These are phyloP conservation scores for Dipodomys merriami DNA, from an alignment of 2,113 vertebrate genomes.

Conservation along the genomic window DNA sequence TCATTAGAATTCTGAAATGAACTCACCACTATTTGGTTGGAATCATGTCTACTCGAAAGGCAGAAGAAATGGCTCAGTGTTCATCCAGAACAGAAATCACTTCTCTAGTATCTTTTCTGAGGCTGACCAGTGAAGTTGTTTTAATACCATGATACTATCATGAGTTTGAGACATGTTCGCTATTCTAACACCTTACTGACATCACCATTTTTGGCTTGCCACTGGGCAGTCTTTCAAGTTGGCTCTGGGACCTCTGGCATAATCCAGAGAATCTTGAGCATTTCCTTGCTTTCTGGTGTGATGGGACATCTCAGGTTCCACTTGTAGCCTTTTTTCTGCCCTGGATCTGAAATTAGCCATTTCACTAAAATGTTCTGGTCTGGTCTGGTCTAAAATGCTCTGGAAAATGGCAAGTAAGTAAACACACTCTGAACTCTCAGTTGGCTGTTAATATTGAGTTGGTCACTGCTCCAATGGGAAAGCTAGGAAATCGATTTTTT, in stretches of 20 bases:
- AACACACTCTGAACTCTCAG: neutral
- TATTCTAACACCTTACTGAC: neutral
- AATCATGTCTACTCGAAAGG: neutral
- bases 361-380: neutral
- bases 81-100: neutral
- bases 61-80: neutral
- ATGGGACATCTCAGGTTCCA: neutral
- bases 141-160: neutral
- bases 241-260: neutral
- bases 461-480: neutral
- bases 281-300: neutral
- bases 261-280: neutral
- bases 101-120: neutral
- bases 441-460: neutral
- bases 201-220: neutral
- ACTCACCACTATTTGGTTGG: neutral
- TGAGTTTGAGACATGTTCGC: neutral
- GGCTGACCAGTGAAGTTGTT: neutral
- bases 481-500: neutral
- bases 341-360: neutral
- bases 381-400: too few species aligned
- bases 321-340: neutral
- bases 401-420: neutral
- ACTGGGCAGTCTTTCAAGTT: neutral
- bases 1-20: neutral